Percentiles rank a stretch among this genome's conserved stretches.
phyloP scores from a whole-genome alignment of 2,113 vertebrate genomes.

The Antechinus flavipes region DNA sequence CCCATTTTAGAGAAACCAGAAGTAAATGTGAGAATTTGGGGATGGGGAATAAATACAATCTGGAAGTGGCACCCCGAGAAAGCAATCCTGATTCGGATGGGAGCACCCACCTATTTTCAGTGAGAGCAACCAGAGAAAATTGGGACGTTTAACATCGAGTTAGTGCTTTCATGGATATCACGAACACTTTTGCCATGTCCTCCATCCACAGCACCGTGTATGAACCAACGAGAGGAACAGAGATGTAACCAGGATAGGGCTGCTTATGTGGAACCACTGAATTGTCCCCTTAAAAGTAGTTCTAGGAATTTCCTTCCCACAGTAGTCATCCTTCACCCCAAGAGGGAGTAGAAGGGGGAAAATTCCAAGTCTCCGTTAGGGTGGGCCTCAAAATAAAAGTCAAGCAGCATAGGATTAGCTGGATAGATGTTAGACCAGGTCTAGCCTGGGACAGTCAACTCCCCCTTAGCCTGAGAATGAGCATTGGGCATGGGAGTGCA shows the following conservation, averaged over 20 bases:
- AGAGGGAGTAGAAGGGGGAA: neutral
- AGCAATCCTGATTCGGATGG: neutral
- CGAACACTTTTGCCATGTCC: neutral
- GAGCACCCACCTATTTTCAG: neutral
- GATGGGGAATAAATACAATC: neutral
- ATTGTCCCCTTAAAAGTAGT: neutral
- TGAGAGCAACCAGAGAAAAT: neutral
- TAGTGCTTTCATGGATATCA: neutral
- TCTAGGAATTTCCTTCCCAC: neutral
- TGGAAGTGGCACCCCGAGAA: neutral
- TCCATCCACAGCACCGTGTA: neutral
- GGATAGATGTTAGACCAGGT: neutral
- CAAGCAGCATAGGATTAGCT: neutral
- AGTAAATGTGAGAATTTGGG: neutral
- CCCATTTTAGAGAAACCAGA: slow-evolving; percentile 1
- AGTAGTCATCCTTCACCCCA: neutral
- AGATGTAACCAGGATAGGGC: neutral
- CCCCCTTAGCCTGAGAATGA: neutral
- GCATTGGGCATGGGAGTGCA: neutral
- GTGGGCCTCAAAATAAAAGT: neutral
- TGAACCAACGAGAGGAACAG: neutral
- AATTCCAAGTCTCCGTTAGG: neutral
- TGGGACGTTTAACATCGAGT: neutral
- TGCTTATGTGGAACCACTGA: too few relatives aligned
- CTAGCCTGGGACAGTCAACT: neutral